Evolutionary conservation across 2,113 vertebrate species (phyloP), one percentile per base, ranked within the genome.

Genomic region (Tragelaphus imberbis): DNA sequence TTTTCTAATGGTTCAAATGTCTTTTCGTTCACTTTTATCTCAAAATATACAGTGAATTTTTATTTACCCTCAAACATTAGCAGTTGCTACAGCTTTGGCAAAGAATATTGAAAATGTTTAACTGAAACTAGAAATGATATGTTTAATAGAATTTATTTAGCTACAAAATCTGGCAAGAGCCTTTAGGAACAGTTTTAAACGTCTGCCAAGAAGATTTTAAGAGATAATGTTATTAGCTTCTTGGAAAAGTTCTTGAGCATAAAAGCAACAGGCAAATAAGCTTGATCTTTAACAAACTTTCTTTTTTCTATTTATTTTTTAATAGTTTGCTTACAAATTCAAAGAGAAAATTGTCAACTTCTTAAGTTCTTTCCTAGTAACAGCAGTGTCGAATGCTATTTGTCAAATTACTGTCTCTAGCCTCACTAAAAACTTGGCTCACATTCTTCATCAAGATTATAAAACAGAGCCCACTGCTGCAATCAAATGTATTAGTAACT

Each of bases 21-120:
- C 44, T 97, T 95, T 96, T 93, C 47, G 85, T 84, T 51, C 21
- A 94, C 53, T 92, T 95, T 90, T 90, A 95, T 88, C 16, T 40
- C 63, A 59, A 95, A 96, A 93, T 11, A 93, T 5, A 58, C 27
- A 36, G 6, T 51, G 36, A 68, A 49, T 61, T 80, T 96, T 87
- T 87, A 91, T 82, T 93, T 86, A 84, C 86, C 40, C 5, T 65
- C 44, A 94, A 7, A 90, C 27, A 93, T 94, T 27, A 88, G 56
- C 97, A 95, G 56, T 88, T 92, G 90, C 51, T 90, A 89, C 3
- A 91, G 63, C 36, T 95, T 49, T 96, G 33, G 21, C n/a, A 94
- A 63, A 95, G 55, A 94, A 93, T 85, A 59, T 2, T 82, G 82
- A n/a, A 91, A 92, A 81, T 95, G 33, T 79, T 90, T 95, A 90